Conservation (phyloP, 2,888 invertebrate genomes). For the Spatulosminthurus flaviceps region DNA sequence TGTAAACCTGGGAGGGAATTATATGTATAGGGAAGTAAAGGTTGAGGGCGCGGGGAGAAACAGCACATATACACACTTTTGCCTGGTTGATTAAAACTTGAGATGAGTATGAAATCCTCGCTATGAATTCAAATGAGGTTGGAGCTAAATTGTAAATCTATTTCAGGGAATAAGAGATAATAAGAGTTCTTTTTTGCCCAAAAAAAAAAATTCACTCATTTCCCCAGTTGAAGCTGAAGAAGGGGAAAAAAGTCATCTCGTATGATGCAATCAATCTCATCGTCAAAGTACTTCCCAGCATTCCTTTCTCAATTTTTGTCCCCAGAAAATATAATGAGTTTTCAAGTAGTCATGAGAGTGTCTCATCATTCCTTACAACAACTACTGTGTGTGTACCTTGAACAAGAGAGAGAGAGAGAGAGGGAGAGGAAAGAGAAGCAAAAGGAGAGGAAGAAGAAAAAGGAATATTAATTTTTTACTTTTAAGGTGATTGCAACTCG, state of each 20-base stretch:
- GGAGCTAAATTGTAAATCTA: conserved; percentile 47
- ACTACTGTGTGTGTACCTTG: background rate
- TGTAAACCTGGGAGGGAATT: too few relatives aligned
- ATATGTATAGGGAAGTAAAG: background rate
- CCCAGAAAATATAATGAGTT: conserved; percentile 47
- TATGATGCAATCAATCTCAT: conserved; percentile 51
- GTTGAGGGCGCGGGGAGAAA: background rate
- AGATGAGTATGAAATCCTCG: conserved; percentile 47
- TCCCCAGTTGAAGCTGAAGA: background rate
- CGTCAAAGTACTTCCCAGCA: conserved; percentile 41
- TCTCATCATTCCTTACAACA: background rate
- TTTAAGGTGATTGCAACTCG: conserved; percentile 18
- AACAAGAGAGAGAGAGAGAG: background rate
- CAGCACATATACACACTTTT: conserved; percentile 38
- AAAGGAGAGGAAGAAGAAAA: background rate
- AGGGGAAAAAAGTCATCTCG: conserved; percentile 45
- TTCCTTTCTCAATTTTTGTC: conserved; percentile 33
- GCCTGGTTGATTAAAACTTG: conserved; percentile 48
- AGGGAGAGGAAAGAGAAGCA: background rate
- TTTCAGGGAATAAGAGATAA: conserved; percentile 49
- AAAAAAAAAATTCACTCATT: conserved; percentile 31
- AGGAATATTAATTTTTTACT: conserved; percentile 13
- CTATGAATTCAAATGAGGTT: conserved; percentile 48
- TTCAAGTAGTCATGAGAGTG: conserved; percentile 33
- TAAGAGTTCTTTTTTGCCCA: conserved; percentile 39